These are phyloP conservation scores for Hydropsyche tenuis DNA, from an alignment of 1,140 invertebrate genomes.

Conservation along the genomic window DNA sequence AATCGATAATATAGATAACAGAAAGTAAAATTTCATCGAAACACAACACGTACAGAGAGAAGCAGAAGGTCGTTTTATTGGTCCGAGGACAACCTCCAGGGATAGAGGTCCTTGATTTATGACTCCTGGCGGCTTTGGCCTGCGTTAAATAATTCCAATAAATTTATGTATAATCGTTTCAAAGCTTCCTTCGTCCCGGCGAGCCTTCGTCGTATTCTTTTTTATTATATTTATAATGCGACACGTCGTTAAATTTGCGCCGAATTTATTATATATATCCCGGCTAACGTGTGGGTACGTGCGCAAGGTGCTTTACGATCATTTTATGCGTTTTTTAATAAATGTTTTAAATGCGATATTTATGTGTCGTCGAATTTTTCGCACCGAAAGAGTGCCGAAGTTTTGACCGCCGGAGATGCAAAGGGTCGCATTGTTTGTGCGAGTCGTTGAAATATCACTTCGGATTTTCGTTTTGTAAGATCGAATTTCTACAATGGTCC, in stretches of 20 bases:
- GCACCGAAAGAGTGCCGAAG: slow-evolving; percentile 1
- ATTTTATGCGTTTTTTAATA: no score
- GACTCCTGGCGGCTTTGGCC: slow-evolving; percentile 8
- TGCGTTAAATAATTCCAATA: slow-evolving; percentile 20
- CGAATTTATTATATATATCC: slow-evolving; percentile 10
- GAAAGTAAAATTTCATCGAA: no score
- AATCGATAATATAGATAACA: no score
- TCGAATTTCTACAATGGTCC: no score
- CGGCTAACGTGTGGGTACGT: not conserved
- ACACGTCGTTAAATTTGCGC: slow-evolving; percentile 19
- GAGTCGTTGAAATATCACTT: slow-evolving; percentile 4
- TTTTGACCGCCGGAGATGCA: not conserved
- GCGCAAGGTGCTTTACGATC: slow-evolving; percentile 2
- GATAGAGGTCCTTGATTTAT: slow-evolving; percentile 3
- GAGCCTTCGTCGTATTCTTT: slow-evolving; percentile 1
- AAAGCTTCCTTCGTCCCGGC: slow-evolving; percentile 4
- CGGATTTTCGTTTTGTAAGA: no score
- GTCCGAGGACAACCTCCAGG: not conserved
- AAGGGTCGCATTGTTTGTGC: not conserved
- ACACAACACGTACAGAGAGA: no score
- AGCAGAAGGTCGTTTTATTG: not conserved
- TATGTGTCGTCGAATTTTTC: not conserved
- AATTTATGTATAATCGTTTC: slow-evolving; percentile 21
- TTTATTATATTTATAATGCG: not conserved
- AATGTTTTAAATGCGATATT: no score